A percentile compares a stretch with the other conserved stretches of the same genome.
Evolutionary conservation across 1,140 invertebrate genomes (phyloP).

Genomic region (Ceratina japonica): DNA sequence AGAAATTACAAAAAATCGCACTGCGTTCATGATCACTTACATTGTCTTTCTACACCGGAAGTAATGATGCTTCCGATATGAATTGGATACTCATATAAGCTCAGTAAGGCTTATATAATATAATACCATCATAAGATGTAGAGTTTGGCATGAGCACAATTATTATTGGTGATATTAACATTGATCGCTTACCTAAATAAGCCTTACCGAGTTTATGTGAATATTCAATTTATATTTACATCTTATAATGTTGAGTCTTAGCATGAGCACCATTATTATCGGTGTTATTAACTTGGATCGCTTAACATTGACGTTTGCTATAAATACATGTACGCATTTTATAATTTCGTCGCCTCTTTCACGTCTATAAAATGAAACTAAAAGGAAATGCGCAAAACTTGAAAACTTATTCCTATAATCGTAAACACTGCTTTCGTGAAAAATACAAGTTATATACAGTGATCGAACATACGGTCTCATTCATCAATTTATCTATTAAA

Average conservation of each 20-base stretch:
- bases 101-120: slow-evolving; percentile 4
- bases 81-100: not conserved
- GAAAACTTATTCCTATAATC: slow-evolving; percentile 36
- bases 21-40: not conserved
- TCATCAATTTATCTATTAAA: slow-evolving; percentile 63
- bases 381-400: slow-evolving; percentile 33
- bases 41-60: not conserved
- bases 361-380: slow-evolving; percentile 42
- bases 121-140: too few species aligned
- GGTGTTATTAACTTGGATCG: slow-evolving; percentile 12
- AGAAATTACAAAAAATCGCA: slow-evolving; percentile 22
- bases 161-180: slow-evolving; percentile 13
- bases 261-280: slow-evolving; percentile 26
- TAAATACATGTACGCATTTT: slow-evolving; percentile 30
- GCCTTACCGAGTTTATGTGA: too few species aligned
- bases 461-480: slow-evolving; percentile 58
- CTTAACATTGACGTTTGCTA: slow-evolving; percentile 8
- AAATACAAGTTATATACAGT: slow-evolving; percentile 69
- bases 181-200: slow-evolving; percentile 19
- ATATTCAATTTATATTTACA: too few species aligned
- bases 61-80: not conserved
- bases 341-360: slow-evolving; percentile 15
- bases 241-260: not conserved
- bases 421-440: slow-evolving; percentile 52
- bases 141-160: slow-evolving; percentile 35